These are phyloP conservation scores for Cerastoderma edule DNA, from an alignment of 2,888 invertebrate species.

Conservation along the genomic window DNA sequence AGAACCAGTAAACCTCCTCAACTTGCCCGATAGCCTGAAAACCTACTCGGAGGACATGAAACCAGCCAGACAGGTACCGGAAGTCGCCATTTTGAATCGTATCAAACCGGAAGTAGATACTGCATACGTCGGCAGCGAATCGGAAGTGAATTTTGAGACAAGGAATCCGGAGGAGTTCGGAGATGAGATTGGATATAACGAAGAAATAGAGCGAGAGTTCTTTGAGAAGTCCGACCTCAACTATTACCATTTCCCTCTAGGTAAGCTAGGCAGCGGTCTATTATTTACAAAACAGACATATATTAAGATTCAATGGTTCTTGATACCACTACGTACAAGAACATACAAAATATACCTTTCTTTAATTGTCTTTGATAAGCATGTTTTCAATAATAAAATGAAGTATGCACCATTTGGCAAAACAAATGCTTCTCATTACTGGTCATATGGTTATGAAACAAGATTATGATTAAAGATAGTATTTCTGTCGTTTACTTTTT, in stretches of 20 bases:
- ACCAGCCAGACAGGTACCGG: slow-evolving; percentile 64
- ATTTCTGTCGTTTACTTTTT: too few species aligned
- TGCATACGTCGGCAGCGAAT: slow-evolving; percentile 64
- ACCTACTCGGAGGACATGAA: slow-evolving; percentile 66
- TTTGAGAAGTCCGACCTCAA: slow-evolving; percentile 57
- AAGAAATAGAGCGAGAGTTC: slow-evolving; percentile 65
- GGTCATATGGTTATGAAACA: too few species aligned
- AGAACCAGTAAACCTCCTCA: slow-evolving; percentile 74
- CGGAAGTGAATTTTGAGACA: slow-evolving; percentile 71
- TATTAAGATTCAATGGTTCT: too few species aligned
- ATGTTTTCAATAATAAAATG: too few species aligned
- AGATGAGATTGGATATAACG: slow-evolving; percentile 77
- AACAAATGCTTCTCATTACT: too few species aligned
- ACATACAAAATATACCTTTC: too few species aligned
- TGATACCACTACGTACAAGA: too few species aligned
- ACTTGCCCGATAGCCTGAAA: slow-evolving; percentile 69
- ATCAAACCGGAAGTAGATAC: slow-evolving; percentile 62
- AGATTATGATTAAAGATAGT: too few species aligned
- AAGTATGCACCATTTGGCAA: too few species aligned
- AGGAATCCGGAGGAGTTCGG: slow-evolving; percentile 76
- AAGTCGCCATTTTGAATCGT: slow-evolving; percentile 58
- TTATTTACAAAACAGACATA: background rate
- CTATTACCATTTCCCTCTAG: slow-evolving; percentile 71
- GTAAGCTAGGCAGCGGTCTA: slow-evolving; percentile 53
- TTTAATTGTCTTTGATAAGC: too few species aligned